phyloP scores from a whole-genome alignment of 1,140 invertebrate species.

The Trachymyrmex septentrionalis region DNA sequence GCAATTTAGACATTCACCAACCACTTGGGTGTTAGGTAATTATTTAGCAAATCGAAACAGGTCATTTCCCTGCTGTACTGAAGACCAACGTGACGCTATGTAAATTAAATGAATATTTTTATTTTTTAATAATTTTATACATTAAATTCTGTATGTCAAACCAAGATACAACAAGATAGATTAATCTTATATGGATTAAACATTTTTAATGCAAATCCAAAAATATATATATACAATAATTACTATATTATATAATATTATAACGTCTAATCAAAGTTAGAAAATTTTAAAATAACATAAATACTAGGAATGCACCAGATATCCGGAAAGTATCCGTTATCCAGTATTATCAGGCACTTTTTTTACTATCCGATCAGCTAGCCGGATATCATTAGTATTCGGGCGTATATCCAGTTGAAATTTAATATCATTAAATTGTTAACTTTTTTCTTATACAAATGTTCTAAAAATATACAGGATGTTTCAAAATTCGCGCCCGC shows the following conservation, averaged over 20 bases:
- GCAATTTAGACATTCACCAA: background rate
- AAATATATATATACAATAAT: background rate
- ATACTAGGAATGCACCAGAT: no score
- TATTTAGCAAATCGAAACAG: constrained; percentile 14
- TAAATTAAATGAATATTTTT: background rate
- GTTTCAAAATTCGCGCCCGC: no score
- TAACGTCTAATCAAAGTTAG: background rate
- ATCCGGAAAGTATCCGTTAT: no score
- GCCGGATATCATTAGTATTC: no score
- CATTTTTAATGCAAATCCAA: background rate
- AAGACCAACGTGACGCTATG: background rate
- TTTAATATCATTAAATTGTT: no score
- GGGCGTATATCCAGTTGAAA: no score
- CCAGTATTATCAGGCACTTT: no score
- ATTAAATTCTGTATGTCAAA: background rate
- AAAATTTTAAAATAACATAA: background rate
- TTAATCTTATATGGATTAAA: background rate
- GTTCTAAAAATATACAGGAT: no score
- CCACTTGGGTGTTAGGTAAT: background rate
- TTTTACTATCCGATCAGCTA: no score
- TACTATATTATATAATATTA: background rate
- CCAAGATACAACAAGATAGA: background rate
- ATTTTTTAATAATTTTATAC: background rate
- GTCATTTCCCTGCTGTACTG: background rate
- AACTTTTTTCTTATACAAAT: no score